A percentile compares a stretch with the other conserved stretches of the same genome.
phyloP scores from a whole-genome alignment of 2,797 vertebrate genomes.

The Peromyscus attwateri region DNA sequence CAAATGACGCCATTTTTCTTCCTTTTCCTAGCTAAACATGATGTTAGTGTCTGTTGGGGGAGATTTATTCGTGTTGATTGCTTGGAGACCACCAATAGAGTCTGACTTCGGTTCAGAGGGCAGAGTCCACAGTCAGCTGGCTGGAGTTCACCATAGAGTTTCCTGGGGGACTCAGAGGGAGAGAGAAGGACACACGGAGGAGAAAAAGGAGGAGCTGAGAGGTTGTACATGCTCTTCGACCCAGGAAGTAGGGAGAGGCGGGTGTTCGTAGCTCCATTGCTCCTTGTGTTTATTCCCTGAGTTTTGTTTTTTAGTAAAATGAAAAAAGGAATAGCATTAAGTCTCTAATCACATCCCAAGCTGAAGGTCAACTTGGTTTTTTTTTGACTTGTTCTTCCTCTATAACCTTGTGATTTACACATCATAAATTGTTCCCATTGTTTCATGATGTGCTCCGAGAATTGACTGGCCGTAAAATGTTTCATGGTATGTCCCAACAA shows the following conservation, averaged over 20 bases:
- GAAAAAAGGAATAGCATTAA: background rate
- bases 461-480: background rate
- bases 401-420: background rate
- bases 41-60: background rate
- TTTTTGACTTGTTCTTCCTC: background rate
- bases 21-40: background rate
- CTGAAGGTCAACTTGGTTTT: background rate
- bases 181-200: background rate
- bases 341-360: background rate
- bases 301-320: background rate
- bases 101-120: background rate
- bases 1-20: background rate
- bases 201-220: background rate
- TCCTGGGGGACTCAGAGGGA: background rate
- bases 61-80: background rate
- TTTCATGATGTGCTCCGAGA: background rate
- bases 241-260: background rate
- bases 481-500: background rate
- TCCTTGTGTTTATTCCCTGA: background rate
- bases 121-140: background rate
- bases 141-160: background rate
- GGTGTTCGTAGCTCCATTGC: background rate
- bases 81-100: background rate
- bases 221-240: background rate
- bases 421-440: background rate